Evolutionary conservation across 2,888 invertebrate species (phyloP), one percentile per base, ranked within the genome.

Genomic region (Caprella mutica): DNA sequence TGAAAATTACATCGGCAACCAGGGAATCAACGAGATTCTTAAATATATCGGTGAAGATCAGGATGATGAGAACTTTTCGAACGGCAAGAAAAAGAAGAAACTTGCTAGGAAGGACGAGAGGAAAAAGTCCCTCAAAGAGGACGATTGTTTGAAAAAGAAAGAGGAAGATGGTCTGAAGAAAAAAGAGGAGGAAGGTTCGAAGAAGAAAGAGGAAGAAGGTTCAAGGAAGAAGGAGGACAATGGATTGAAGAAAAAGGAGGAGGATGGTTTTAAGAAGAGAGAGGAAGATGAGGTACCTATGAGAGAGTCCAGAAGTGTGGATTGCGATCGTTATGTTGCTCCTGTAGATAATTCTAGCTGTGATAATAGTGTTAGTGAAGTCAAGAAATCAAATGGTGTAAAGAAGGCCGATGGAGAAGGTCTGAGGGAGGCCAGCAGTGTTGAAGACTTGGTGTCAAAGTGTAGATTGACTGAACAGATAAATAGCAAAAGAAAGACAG

Each of bases 391-490:
- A n/a, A n/a, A n/a, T n/a, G n/a, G n/a, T n/a, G n/a, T n/a, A n/a
- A n/a, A n/a, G n/a, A 57, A 52, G 39, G 33, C 21, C 29, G 53
- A 55, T n/a, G 44, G 35, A n/a, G 43, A 46, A 55, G 53, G 39
- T 17, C 44, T 63, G 52, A 33, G 59, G 17, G 63, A 57, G 40
- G 57, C 57, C 5, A 59, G 63, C 46, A 63, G 63, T 33, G 55
- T 63, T 33, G 63, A 63, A 39, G 63, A 63, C n/a, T 42, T 63
- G 23, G 59, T 59, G 14, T 63, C 63, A 5, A 59, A 59, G 42
- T 55, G 63, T 42, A 59, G 54, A 51, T 52, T 56, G 44, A 59
- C 54, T 46, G 56, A 63, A 23, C 52, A 38, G n/a, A 48, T 55
- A 27, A 54, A 30, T 17, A 57, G 59, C 14, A 59, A 59, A 29